Conservation (phyloP, 2,797 vertebrate genomes). For the Xenops minutus region DNA sequence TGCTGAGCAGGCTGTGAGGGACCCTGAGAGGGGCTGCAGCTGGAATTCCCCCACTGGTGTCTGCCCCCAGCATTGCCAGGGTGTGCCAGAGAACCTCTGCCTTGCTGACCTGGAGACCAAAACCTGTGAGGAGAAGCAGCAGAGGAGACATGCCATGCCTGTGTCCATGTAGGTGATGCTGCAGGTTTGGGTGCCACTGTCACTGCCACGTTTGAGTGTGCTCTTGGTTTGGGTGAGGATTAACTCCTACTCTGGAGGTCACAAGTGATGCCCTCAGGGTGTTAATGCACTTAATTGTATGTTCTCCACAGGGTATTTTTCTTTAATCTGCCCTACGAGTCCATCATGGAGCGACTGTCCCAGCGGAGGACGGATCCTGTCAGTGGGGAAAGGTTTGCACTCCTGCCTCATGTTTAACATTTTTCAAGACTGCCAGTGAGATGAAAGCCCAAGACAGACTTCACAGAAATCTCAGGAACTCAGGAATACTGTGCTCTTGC, state of each 20-base stretch:
- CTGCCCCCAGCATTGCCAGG: not conserved
- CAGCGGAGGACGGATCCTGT: conserved; percentile 82
- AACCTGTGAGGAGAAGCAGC: not conserved
- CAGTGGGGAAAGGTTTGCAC: conserved; percentile 86
- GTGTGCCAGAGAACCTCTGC: not conserved
- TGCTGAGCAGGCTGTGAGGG: not conserved
- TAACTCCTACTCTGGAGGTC: not conserved
- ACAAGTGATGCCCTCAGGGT: not conserved
- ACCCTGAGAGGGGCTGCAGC: not conserved
- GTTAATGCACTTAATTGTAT: not conserved
- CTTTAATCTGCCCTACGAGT: conserved; percentile 82
- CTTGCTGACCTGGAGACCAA: not conserved
- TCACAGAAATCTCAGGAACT: not conserved
- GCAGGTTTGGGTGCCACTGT: not conserved
- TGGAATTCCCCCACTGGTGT: not conserved
- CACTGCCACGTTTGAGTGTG: not conserved
- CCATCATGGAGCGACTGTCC: conserved; percentile 82
- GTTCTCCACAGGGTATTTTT: conserved; percentile 83
- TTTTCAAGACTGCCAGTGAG: not conserved
- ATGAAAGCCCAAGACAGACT: conserved; percentile 38
- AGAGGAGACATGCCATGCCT: not conserved
- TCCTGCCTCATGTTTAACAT: not conserved
- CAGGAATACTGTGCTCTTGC: not conserved
- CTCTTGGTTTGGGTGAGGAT: not conserved
- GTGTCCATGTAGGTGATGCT: fast-evolving